Conservation (phyloP, 2,113 vertebrate genomes). For the Elephas maximus region DNA sequence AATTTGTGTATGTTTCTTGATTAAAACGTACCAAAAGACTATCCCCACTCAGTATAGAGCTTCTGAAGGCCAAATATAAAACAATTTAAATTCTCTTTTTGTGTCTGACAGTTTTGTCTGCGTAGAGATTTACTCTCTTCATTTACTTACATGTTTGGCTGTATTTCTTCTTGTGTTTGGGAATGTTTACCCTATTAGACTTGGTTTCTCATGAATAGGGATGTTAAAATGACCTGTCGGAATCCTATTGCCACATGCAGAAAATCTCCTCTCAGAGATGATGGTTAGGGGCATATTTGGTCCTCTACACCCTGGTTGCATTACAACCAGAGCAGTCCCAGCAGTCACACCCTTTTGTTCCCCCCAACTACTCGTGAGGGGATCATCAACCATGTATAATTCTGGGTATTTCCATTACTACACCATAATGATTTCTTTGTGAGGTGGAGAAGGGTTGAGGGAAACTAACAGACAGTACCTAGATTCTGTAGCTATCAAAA, state of each 20-base stretch:
- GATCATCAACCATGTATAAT: background rate
- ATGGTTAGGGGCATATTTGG: background rate
- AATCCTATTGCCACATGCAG: rapidly evolving
- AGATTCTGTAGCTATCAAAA: background rate
- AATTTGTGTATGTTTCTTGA: background rate
- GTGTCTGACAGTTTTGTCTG: background rate
- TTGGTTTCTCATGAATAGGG: background rate
- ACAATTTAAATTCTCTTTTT: background rate
- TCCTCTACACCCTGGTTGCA: background rate
- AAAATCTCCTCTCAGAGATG: background rate
- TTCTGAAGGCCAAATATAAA: rapidly evolving
- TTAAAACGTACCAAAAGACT: rapidly evolving
- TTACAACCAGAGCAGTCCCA: background rate
- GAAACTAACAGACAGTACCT: background rate
- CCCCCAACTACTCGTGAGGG: background rate
- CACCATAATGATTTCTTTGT: rapidly evolving
- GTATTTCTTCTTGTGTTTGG: rapidly evolving
- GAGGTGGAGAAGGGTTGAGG: background rate
- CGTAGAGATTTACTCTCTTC: rapidly evolving
- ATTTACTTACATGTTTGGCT: background rate
- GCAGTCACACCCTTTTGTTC: rapidly evolving
- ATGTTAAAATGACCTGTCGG: rapidly evolving
- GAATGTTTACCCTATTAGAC: background rate
- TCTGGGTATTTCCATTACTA: background rate
- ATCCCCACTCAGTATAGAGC: rapidly evolving